Conservation (phyloP, 2,797 vertebrate species). For the Sebastes glaucus region DNA sequence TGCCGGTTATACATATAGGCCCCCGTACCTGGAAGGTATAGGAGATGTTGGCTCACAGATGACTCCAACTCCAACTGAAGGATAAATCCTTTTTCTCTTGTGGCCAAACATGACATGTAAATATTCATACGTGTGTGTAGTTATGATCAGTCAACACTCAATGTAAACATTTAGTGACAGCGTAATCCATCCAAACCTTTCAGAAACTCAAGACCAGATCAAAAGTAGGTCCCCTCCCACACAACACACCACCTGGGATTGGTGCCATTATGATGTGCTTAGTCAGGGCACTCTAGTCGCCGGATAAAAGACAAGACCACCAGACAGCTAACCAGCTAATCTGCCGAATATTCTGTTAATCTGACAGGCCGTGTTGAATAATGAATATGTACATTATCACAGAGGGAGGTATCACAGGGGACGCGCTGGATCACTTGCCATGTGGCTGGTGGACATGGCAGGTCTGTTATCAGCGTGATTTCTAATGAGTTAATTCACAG, state of each 20-base stretch:
- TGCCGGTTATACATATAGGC: conserved; percentile 22
- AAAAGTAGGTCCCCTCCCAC: conserved; percentile 16
- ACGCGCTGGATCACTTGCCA: conserved; percentile 37
- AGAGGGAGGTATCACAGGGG: conserved; percentile 54
- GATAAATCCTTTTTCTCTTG: conserved; percentile 32
- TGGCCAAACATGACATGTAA: conserved; percentile 49
- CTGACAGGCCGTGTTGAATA: conserved; percentile 66
- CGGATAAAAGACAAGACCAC: conserved; percentile 62
- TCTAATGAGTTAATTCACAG: conserved; percentile 65
- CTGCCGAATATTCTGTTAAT: conserved; percentile 65
- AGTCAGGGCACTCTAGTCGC: conserved; percentile 29
- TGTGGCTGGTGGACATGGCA: conserved; percentile 44
- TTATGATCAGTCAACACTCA: conserved; percentile 21
- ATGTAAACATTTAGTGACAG: conserved; percentile 38
- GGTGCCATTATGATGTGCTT: conserved; percentile 41
- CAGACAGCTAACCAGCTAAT: conserved; percentile 65
- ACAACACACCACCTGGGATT: conserved; percentile 35
- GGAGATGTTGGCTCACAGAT: conserved; percentile 43
- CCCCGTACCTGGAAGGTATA: conserved; percentile 31
- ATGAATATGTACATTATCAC: conserved; percentile 74
- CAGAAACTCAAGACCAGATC: conserved; percentile 35
- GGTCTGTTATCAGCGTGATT: conserved; percentile 53
- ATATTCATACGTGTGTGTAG: conserved; percentile 42
- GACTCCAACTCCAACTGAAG: conserved; percentile 10
- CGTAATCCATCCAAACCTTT: conserved; percentile 36